Base-by-base conservation (phyloP, 2,113 vertebrate genomes). In the Lamprotornis superbus region DNA sequence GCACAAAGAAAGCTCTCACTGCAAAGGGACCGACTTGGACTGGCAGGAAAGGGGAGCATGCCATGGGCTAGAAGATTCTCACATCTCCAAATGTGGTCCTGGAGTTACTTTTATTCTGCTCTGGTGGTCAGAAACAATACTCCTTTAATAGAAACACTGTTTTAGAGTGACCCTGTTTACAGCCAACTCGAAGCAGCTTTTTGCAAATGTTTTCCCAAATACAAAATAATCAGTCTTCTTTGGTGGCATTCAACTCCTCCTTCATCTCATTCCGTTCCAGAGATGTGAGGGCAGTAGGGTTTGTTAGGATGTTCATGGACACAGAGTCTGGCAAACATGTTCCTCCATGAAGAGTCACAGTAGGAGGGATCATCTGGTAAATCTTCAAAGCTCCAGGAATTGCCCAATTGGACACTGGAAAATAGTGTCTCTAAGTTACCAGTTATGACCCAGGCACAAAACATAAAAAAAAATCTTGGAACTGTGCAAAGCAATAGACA, bases 301-400 rank as follows among this genome's bases (percentile, higher is more conserved):
- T 94, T 96, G 25, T 77, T 46, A 82, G 56, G 74, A 64, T 84
- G 63, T 35, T 89, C 73, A 33, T 6, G 68, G 69, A 84, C 33
- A 64, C 16, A 89, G 35, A 89, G 77, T 44, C 76, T 94, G 80
- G 65, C 68, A 94, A 95, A 75, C 56, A 52, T 55, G 76, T 28
- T 93, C 47, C 22, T 91, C 39, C 68, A 87, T 57, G 89, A 91
- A 92, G 64, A 84, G 44, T 89, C 93, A 95, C 96, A 94, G 91
- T 91, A 90, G 93, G 95, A 93, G 74, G 89, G 77, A 87, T 95
- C 94, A 79, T 94, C 83, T 92, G 65, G 80, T 88, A 86, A 89
- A 90, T 87, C 89, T 95, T 94, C 88, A 96, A 92, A 93, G 90
- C 75, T 85, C 44, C 83, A 93, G 17, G 39, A 94, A 94, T 71